phyloP scores from a whole-genome alignment of 1,140 invertebrate genomes.

The Cotesia glomerata region DNA sequence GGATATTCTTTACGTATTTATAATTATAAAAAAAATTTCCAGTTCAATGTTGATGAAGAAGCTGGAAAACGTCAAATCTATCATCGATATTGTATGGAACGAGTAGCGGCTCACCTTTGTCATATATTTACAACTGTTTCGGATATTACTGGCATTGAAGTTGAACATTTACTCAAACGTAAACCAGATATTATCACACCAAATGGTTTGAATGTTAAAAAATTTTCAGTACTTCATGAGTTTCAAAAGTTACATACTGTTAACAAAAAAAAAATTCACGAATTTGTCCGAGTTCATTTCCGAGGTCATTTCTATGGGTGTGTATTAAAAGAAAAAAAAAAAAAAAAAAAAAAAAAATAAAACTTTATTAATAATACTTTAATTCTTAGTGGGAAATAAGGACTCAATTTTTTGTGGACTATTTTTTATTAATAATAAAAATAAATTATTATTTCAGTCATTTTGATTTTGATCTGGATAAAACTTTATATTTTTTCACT shows the following conservation, averaged over 20 bases:
- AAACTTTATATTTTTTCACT: conserved; percentile 98
- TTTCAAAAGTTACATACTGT: conserved; percentile 99
- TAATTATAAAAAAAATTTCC: conserved; percentile 26
- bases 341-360: too few relatives aligned
- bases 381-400: too few relatives aligned
- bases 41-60: conserved; percentile 97
- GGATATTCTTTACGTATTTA: neutral
- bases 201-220: conserved; percentile 98
- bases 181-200: conserved; percentile 98
- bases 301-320: conserved; percentile 98
- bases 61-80: conserved; percentile 99
- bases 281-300: conserved; percentile 97
- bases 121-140: conserved; percentile 99
- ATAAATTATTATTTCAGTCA: conserved; percentile 72
- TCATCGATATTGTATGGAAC: conserved; percentile 98
- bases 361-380: too few relatives aligned
- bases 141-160: conserved; percentile 94
- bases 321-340: conserved; percentile 33
- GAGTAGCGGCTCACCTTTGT: conserved; percentile 89
- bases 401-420: too few relatives aligned
- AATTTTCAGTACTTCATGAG: conserved; percentile 98
- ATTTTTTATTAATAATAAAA: conserved; percentile 19
- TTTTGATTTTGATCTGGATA: conserved; percentile 98
- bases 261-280: conserved; percentile 98
- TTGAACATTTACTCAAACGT: conserved; percentile 93